Percentiles rank a stretch among this genome's conserved stretches.
These are phyloP conservation scores for Entomobrya proxima DNA, from an alignment of 2,888 invertebrate species.

Conservation along the genomic window DNA sequence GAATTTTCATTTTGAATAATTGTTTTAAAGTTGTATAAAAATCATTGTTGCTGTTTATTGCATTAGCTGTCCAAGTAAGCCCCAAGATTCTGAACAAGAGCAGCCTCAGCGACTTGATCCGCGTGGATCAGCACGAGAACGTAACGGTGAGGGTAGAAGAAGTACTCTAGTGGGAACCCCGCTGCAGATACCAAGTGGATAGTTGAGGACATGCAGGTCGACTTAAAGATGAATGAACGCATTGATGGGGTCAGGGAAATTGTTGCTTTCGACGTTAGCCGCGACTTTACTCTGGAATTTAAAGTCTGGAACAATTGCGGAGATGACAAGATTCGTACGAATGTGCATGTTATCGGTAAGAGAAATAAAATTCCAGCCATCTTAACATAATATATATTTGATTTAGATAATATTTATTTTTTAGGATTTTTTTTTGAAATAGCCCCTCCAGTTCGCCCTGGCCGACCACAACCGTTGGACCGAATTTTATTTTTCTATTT, in stretches of 20 bases:
- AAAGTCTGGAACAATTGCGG: conserved; percentile 40
- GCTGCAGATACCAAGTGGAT: conserved; percentile 42
- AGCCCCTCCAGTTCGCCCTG: too few relatives aligned
- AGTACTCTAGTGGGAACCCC: conserved; percentile 13
- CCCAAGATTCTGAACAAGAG: conserved; percentile 27
- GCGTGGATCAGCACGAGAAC: conserved; percentile 1
- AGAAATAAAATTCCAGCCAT: too few relatives aligned
- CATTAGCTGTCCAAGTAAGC: conserved; percentile 29
- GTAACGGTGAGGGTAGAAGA: not conserved
- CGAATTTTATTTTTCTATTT: conserved; percentile 1
- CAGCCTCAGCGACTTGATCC: not conserved
- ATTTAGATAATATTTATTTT: too few relatives aligned
- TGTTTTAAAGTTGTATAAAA: not conserved
- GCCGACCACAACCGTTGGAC: too few relatives aligned
- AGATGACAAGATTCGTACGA: not conserved
- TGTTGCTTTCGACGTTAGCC: not conserved
- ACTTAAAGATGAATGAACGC: conserved; percentile 44
- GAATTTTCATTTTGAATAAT: conserved; percentile 3
- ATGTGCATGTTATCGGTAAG: not conserved
- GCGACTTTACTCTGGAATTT: conserved; percentile 15
- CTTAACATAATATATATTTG: too few relatives aligned
- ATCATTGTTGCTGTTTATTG: not conserved
- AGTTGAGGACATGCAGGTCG: conserved; percentile 22
- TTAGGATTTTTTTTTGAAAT: too few relatives aligned
- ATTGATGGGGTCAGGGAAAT: conserved; percentile 6